Evolutionary conservation across 2,113 vertebrate genomes (phyloP).

Genomic region (Gymnarchus niloticus): DNA sequence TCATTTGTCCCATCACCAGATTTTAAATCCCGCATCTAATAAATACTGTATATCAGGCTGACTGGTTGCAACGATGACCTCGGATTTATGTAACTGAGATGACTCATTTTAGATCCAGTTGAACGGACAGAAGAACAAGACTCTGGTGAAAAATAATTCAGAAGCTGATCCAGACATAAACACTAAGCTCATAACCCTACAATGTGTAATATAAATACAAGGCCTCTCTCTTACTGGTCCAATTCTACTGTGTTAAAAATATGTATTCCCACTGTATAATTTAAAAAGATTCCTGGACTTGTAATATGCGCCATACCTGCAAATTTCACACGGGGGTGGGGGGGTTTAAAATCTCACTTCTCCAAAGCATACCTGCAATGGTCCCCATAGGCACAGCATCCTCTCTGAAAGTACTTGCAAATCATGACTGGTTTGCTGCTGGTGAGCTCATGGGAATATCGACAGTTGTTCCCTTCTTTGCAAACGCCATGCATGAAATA

Average conservation of each 20-base stretch:
- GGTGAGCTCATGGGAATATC: slow-evolving; percentile 88
- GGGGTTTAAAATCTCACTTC: background rate
- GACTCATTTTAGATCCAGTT: background rate
- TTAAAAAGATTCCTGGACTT: too few relatives aligned
- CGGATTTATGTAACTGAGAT: background rate
- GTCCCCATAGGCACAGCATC: slow-evolving; percentile 90
- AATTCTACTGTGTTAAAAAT: too few relatives aligned
- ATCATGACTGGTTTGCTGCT: slow-evolving; percentile 80
- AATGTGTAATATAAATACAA: background rate
- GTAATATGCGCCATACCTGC: too few relatives aligned
- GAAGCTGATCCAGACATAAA: background rate
- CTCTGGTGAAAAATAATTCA: background rate
- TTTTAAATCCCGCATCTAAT: background rate
- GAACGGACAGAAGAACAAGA: background rate
- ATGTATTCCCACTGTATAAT: too few relatives aligned
- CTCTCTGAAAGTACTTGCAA: slow-evolving; percentile 95
- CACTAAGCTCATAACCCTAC: background rate
- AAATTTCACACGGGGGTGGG: too few relatives aligned
- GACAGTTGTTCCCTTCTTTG: slow-evolving; percentile 95
- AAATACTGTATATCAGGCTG: background rate
- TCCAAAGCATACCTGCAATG: slow-evolving; percentile 78
- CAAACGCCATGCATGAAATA: slow-evolving; percentile 98
- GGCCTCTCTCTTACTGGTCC: background rate
- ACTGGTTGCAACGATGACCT: background rate
- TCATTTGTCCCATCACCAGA: too few relatives aligned